Conservation (phyloP, 2,797 vertebrate species). For the Ctenopoma multispine region DNA sequence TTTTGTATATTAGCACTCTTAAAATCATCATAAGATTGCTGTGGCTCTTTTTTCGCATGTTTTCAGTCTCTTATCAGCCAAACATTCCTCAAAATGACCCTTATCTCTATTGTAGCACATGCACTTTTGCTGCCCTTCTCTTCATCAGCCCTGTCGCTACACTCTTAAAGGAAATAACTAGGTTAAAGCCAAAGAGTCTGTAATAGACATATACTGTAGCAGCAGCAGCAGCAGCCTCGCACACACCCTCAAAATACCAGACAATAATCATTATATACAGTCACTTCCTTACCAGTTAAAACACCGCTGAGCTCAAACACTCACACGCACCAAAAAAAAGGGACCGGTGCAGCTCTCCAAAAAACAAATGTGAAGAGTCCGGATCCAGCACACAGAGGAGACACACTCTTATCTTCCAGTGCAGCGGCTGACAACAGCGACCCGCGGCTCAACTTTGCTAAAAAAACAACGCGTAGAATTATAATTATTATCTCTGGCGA, state of each 20-base stretch:
- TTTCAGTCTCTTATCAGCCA: conserved; percentile 44
- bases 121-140: conserved; percentile 32
- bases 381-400: conserved; percentile 49
- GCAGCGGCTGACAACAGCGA: conserved; percentile 46
- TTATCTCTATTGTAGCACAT: conserved; percentile 60
- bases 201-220: conserved; percentile 22
- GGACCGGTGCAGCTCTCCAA: conserved; percentile 56
- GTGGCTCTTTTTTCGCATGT: conserved; percentile 8
- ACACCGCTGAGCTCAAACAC: conserved; percentile 53
- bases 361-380: conserved; percentile 51
- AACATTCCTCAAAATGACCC: conserved; percentile 60
- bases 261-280: conserved; percentile 60
- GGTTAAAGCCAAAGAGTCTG: conserved; percentile 38
- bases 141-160: conserved; percentile 27
- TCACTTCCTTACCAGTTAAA: conserved; percentile 79
- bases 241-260: conserved; percentile 64
- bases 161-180: conserved; percentile 45
- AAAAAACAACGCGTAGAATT: conserved; percentile 12
- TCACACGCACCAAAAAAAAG: conserved; percentile 1
- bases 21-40: conserved; percentile 6
- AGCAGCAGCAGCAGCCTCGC: conserved; percentile 6
- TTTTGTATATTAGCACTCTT: background rate
- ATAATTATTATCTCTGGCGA: conserved; percentile 46
- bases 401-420: conserved; percentile 7
- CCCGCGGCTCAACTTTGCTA: conserved; percentile 47